phyloP scores from a whole-genome alignment of 2,888 invertebrate genomes.

The Lamellibrachia satsuma region DNA sequence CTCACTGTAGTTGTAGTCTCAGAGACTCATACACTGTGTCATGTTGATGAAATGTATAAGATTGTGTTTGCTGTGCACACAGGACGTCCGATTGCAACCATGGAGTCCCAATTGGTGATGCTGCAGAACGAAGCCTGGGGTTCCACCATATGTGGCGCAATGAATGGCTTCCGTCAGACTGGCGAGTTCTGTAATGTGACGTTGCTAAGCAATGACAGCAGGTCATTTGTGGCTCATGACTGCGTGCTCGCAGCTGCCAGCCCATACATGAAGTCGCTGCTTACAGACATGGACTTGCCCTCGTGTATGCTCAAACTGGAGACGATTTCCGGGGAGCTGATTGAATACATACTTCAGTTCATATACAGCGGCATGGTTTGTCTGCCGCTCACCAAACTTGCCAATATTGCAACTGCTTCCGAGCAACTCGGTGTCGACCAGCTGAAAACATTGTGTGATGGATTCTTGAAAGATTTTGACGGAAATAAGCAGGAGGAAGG shows the following conservation, averaged over 20 bases:
- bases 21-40: neutral
- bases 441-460: neutral
- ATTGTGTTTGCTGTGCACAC: neutral
- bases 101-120: neutral
- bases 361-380: neutral
- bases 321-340: neutral
- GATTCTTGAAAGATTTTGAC: conserved; percentile 9
- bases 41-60: neutral
- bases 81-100: neutral
- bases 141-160: neutral
- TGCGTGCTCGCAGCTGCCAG: conserved; percentile 30
- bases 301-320: neutral
- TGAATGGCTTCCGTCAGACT: neutral
- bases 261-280: conserved; percentile 18
- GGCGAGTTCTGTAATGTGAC: conserved; percentile 24
- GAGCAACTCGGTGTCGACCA: conserved; percentile 6
- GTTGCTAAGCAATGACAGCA: conserved; percentile 13
- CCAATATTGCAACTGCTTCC: neutral
- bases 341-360: neutral
- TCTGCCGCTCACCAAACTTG: neutral
- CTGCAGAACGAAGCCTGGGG: neutral
- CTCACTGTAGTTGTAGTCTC: no score
- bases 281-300: neutral
- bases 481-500: neutral
- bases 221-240: conserved; percentile 27